phyloP scores from a whole-genome alignment of 2,888 invertebrate genomes.

The Miltochrista miniata region DNA sequence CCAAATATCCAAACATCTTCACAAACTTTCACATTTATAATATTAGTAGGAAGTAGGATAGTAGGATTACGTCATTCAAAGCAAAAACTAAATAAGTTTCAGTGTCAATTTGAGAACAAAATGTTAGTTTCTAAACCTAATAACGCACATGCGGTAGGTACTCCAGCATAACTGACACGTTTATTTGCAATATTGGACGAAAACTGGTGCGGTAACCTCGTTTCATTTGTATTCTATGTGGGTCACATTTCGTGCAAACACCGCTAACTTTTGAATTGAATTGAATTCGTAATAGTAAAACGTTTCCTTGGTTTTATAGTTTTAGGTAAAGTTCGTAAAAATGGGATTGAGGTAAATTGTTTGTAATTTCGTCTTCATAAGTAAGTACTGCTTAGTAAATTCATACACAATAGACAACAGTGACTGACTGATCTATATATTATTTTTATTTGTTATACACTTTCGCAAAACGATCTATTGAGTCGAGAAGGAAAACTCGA shows the following conservation, averaged over 20 bases:
- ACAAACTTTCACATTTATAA: too few species aligned
- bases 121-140: too few species aligned
- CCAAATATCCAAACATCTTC: too few species aligned
- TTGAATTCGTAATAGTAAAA: constrained; percentile 38
- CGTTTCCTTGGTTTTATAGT: constrained; percentile 23
- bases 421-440: too few species aligned
- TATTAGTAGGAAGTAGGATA: too few species aligned
- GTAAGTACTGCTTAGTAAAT: not conserved
- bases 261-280: constrained; percentile 39
- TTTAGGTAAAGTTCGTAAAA: constrained; percentile 2
- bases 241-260: constrained; percentile 42
- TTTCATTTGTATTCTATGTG: constrained; percentile 46
- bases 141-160: constrained; percentile 2
- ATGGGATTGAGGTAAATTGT: constrained; percentile 2
- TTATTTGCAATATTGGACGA: constrained; percentile 36
- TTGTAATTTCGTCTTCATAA: not conserved
- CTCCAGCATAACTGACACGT: constrained; percentile 13
- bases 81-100: too few species aligned
- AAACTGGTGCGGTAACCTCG: constrained; percentile 30
- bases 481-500: too few species aligned
- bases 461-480: too few species aligned
- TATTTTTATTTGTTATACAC: too few species aligned
- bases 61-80: too few species aligned
- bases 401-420: too few species aligned
- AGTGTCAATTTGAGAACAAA: too few species aligned